Evolutionary conservation across 2,113 vertebrate genomes (phyloP).

Genomic region (Hypanus sabinus): DNA sequence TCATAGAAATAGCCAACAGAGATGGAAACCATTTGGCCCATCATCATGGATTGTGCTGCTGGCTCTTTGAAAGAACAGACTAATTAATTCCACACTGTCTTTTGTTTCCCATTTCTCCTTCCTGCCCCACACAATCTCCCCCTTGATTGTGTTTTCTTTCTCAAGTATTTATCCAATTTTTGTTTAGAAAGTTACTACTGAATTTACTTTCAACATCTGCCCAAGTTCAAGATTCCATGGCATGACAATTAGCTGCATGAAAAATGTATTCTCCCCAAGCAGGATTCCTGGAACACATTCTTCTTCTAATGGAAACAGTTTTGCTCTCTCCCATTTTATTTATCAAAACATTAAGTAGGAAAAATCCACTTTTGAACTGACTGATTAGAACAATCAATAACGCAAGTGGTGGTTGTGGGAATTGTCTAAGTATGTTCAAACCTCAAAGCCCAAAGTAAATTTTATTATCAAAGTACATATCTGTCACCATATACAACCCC

Average conservation of each 20-base stretch:
- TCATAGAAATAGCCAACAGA: background rate
- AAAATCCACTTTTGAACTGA: background rate
- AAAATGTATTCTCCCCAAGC: background rate
- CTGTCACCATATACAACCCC: too few species aligned
- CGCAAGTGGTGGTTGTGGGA: background rate
- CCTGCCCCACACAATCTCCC: background rate
- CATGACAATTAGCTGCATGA: background rate
- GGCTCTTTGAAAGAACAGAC: background rate
- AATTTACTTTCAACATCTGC: background rate
- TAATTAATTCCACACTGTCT: too few species aligned
- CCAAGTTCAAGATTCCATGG: too few species aligned
- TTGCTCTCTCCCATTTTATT: too few species aligned
- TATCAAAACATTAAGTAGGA: too few species aligned
- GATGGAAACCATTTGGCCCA: background rate
- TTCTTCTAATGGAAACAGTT: background rate
- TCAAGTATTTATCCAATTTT: background rate
- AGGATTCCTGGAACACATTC: background rate
- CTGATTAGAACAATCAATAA: background rate
- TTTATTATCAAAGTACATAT: too few species aligned
- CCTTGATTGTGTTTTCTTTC: background rate
- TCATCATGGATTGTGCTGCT: background rate
- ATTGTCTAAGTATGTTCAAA: background rate
- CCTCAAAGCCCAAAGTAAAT: too few species aligned
- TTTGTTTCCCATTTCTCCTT: too few species aligned
- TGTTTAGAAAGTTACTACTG: background rate